These are phyloP conservation scores for Astropecten irregularis DNA, from an alignment of 53 echinoderm and acorn worm genomes.

Conservation along the genomic window DNA sequence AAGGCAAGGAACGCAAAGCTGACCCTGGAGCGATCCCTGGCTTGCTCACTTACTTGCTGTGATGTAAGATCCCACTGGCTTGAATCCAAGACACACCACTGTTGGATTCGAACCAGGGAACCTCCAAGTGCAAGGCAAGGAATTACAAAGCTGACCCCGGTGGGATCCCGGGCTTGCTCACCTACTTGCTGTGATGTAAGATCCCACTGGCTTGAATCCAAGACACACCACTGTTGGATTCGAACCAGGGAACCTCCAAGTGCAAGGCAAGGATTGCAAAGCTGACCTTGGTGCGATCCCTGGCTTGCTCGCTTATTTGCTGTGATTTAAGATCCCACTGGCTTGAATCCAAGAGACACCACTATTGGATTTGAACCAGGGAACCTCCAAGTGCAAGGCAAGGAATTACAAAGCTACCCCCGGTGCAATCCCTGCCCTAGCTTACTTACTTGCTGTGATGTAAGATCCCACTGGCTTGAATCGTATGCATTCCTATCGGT, in stretches of 20 bases:
- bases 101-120: too few species aligned
- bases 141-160: too few species aligned
- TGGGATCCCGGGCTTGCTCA: too few species aligned
- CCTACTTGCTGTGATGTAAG: constrained; percentile 92
- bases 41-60: constrained; percentile 75
- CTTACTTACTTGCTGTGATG: constrained; percentile 90
- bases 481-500: constrained; percentile 65
- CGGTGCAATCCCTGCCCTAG: too few species aligned
- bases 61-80: constrained; percentile 91
- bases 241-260: too few species aligned
- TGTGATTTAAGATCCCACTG: constrained; percentile 95
- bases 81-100: constrained; percentile 58
- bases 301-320: constrained; percentile 69
- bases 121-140: too few species aligned
- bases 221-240: too few species aligned
- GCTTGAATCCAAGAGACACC: constrained; percentile 57
- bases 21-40: too few species aligned
- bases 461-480: constrained; percentile 87
- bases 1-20: too few species aligned
- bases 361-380: constrained; percentile 74
- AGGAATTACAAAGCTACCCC: constrained; percentile 68
- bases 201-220: constrained; percentile 82
- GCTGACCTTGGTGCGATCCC: too few species aligned
- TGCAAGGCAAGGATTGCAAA: too few species aligned
- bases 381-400: constrained; percentile 79